phyloP scores from a whole-genome alignment of 2,888 invertebrate genomes.

The Lampropteryx suffumata region DNA sequence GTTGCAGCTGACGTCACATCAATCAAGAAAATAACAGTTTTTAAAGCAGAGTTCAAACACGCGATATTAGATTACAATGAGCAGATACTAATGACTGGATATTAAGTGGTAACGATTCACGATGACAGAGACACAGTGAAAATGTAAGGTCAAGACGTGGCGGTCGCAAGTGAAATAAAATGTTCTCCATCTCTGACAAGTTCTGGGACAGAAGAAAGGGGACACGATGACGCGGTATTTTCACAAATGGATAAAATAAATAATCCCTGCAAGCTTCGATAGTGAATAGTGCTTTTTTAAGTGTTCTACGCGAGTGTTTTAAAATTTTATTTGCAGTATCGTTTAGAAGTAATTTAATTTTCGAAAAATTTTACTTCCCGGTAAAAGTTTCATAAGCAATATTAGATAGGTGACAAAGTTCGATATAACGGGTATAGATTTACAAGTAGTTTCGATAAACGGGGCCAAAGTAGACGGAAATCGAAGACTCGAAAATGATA shows the following conservation, averaged over 20 bases:
- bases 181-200: slow-evolving; percentile 68
- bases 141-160: slow-evolving; percentile 45
- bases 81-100: slow-evolving; percentile 40
- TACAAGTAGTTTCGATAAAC: slow-evolving; percentile 35
- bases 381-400: slow-evolving; percentile 31
- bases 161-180: slow-evolving; percentile 45
- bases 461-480: slow-evolving; percentile 59
- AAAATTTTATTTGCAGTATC: slow-evolving; percentile 57
- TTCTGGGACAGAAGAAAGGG: slow-evolving; percentile 75
- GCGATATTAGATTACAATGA: slow-evolving; percentile 49
- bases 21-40: slow-evolving; percentile 52
- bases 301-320: slow-evolving; percentile 58
- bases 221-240: slow-evolving; percentile 63
- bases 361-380: slow-evolving; percentile 13
- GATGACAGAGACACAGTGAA: slow-evolving; percentile 35
- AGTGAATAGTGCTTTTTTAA: slow-evolving; percentile 68
- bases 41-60: slow-evolving; percentile 34
- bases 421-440: slow-evolving; percentile 53
- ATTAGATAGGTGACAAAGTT: slow-evolving; percentile 41
- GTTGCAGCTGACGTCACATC: slow-evolving; percentile 62
- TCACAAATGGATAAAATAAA: slow-evolving; percentile 56
- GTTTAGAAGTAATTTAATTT: slow-evolving; percentile 21
- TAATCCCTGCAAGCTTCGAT: slow-evolving; percentile 48
- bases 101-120: slow-evolving; percentile 40
- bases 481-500: slow-evolving; percentile 54